These are phyloP conservation scores for Melanostoma mellinum DNA, from an alignment of 2,888 invertebrate species.

Conservation along the genomic window DNA sequence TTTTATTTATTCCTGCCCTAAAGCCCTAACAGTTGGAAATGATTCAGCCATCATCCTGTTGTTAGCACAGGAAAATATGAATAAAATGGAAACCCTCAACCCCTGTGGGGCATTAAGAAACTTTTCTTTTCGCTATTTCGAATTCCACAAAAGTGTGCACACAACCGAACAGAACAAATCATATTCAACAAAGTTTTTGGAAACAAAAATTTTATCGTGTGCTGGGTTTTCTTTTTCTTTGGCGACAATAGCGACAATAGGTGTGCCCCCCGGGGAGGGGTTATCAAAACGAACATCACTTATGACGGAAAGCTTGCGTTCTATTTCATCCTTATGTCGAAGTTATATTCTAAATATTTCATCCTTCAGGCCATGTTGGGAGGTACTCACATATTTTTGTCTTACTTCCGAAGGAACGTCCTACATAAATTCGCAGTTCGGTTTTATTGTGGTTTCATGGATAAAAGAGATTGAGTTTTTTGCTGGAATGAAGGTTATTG, in stretches of 20 bases:
- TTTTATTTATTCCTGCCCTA: slow-evolving; percentile 42
- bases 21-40: slow-evolving; percentile 45
- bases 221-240: neutral
- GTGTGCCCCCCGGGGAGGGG: slow-evolving; percentile 30
- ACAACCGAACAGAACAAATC: neutral
- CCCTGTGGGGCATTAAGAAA: slow-evolving; percentile 39
- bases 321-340: slow-evolving; percentile 21
- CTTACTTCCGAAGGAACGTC: no score
- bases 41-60: slow-evolving; percentile 14
- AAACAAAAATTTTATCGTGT: slow-evolving; percentile 23
- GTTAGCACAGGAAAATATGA: slow-evolving; percentile 5
- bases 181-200: slow-evolving; percentile 15
- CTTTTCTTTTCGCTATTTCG: slow-evolving; percentile 26
- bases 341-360: slow-evolving; percentile 35
- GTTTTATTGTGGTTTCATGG: slow-evolving; percentile 2
- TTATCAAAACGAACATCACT: slow-evolving; percentile 40
- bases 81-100: slow-evolving; percentile 21
- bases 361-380: neutral
- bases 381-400: no score
- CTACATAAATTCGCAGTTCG: no score
- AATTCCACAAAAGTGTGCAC: slow-evolving; percentile 13
- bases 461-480: slow-evolving; percentile 30
- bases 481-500: slow-evolving; percentile 20
- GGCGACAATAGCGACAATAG: neutral
- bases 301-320: slow-evolving; percentile 46